phyloP scores from a whole-genome alignment of 2,113 vertebrate genomes.

The Mus spicilegus region DNA sequence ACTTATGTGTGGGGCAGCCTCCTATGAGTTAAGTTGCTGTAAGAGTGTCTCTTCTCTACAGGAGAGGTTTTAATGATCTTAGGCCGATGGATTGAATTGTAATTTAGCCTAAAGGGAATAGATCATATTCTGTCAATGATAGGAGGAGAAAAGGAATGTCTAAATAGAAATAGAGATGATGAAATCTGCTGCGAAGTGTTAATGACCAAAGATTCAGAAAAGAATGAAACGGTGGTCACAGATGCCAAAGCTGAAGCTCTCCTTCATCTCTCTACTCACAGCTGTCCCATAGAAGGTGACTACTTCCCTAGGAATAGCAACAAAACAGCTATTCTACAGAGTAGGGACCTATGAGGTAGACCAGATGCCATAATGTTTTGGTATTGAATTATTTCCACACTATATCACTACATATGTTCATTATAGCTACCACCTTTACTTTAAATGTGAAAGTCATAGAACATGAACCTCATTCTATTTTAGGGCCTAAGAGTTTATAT shows the following conservation, averaged over 20 bases:
- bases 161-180: background rate
- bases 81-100: background rate
- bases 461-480: background rate
- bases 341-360: background rate
- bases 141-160: background rate
- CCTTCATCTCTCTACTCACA: background rate
- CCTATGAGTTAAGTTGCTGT: background rate
- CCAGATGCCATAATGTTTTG: background rate
- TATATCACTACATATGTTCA: background rate
- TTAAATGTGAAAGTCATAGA: background rate
- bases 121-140: background rate
- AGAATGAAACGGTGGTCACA: background rate
- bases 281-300: background rate
- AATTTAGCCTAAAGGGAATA: background rate
- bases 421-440: background rate
- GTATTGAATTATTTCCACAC: background rate
- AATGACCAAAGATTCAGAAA: background rate
- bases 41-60: background rate
- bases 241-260: no score
- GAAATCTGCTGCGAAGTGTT: background rate
- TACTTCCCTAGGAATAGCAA: background rate
- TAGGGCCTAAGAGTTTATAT: background rate
- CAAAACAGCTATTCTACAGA: background rate
- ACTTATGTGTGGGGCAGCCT: background rate
- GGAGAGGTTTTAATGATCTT: background rate